Evolutionary conservation across 2,797 vertebrate species (phyloP).

Genomic region (Anabas testudineus): DNA sequence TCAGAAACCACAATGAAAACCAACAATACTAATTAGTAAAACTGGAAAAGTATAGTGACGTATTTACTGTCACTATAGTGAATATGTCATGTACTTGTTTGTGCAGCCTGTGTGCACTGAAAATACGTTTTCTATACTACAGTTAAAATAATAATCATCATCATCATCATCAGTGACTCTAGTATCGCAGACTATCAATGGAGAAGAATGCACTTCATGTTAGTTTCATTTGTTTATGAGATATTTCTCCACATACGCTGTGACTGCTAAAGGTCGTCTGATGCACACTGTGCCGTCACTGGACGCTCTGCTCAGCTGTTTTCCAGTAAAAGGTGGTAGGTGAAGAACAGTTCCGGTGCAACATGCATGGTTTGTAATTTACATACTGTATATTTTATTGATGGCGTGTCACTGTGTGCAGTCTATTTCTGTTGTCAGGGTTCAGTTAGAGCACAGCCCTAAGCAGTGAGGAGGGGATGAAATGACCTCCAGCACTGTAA

Average conservation of each 20-base stretch:
- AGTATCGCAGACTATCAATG: not conserved
- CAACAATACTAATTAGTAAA: not conserved
- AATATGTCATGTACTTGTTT: not conserved
- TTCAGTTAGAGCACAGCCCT: not conserved
- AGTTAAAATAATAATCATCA: no score
- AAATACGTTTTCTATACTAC: not conserved
- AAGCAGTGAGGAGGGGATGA: conserved; percentile 17
- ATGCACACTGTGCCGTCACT: conserved; percentile 9
- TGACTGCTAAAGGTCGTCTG: conserved; percentile 1
- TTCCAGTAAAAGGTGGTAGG: conserved; percentile 35
- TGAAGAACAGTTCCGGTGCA: conserved; percentile 20
- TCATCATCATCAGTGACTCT: conserved; percentile 3
- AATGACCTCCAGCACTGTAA: conserved; percentile 31
- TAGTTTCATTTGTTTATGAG: not conserved
- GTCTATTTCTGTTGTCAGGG: not conserved
- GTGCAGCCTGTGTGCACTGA: not conserved
- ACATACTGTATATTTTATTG: not conserved
- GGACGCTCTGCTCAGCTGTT: not conserved
- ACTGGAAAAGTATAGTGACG: not conserved
- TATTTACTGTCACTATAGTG: not conserved
- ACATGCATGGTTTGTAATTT: conserved; percentile 11
- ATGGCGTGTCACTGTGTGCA: not conserved
- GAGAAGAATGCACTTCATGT: not conserved
- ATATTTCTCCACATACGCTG: not conserved
- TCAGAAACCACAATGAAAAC: conserved; percentile 28